phyloP scores from a whole-genome alignment of 2,888 invertebrate species.

The Zaprionus obscuricornis region DNA sequence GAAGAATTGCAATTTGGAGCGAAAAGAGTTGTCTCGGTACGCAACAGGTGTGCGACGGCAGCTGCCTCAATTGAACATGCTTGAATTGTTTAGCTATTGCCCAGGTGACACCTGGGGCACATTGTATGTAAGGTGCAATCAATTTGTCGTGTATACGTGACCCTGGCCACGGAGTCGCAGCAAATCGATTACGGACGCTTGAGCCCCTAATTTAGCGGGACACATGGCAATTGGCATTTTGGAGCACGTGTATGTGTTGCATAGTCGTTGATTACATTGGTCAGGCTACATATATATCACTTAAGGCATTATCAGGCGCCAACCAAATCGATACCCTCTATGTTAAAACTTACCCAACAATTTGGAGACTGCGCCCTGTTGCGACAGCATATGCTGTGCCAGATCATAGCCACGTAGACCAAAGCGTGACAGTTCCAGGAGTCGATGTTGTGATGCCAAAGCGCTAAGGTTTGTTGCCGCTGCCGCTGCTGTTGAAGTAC shows the following conservation, averaged over 20 bases:
- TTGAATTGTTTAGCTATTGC: constrained; percentile 36
- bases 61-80: neutral
- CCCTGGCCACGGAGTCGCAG: constrained; percentile 45
- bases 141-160: constrained; percentile 76
- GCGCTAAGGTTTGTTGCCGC: constrained; percentile 87
- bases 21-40: constrained; percentile 24
- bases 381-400: constrained; percentile 94
- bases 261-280: constrained; percentile 56
- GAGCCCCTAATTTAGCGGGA: constrained; percentile 59
- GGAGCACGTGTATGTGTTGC: constrained; percentile 69
- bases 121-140: constrained; percentile 58
- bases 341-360: constrained; percentile 89
- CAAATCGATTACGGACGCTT: constrained; percentile 75
- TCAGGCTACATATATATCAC: constrained; percentile 46
- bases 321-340: neutral
- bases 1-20: constrained; percentile 56
- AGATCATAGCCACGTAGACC: constrained; percentile 94
- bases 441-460: constrained; percentile 90
- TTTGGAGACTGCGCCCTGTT: constrained; percentile 96
- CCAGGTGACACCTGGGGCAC: constrained; percentile 65
- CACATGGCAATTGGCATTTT: constrained; percentile 72
- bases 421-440: constrained; percentile 91
- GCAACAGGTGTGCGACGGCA: constrained; percentile 45
- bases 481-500: constrained; percentile 77
- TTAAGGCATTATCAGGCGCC: neutral